Evolutionary conservation across 53 echinoderm and acorn worm species (phyloP).

Genomic region (Actinopyga echinites): DNA sequence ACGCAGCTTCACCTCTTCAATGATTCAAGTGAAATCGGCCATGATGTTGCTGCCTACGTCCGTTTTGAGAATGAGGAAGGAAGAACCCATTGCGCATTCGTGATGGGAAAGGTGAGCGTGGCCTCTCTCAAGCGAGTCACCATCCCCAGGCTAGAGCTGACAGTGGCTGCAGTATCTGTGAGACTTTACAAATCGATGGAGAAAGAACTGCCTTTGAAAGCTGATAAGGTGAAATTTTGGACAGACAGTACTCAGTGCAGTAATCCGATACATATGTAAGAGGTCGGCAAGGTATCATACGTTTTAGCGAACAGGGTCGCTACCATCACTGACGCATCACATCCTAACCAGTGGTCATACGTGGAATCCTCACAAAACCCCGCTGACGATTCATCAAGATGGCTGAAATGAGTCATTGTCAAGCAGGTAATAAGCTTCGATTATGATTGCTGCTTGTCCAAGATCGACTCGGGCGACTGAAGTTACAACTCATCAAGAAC

Average conservation of each 20-base stretch:
- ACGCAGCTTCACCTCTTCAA: conserved; percentile 42
- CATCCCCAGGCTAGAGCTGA: conserved; percentile 13
- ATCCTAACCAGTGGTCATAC: conserved; percentile 5
- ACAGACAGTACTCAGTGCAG: conserved; percentile 12
- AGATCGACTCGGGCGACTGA: no score
- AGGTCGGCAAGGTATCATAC: neutral
- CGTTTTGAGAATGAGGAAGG: conserved; percentile 26
- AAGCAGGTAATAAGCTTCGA: no score
- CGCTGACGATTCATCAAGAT: neutral
- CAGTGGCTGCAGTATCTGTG: conserved; percentile 19
- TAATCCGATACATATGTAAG: neutral
- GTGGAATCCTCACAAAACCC: neutral
- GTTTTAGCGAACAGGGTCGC: neutral
- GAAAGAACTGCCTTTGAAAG: neutral
- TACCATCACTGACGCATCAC: conserved; percentile 2
- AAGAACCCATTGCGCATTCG: conserved; percentile 21
- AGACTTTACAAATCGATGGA: neutral
- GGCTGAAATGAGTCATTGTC: no score
- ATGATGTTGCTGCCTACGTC: conserved; percentile 45
- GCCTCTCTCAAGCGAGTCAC: conserved; percentile 21
- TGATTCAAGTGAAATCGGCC: conserved; percentile 41
- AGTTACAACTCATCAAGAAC: no score
- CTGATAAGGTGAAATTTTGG: conserved; percentile 1
- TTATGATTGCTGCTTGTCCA: no score
- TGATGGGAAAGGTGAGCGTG: conserved; percentile 24